Base-by-base conservation (phyloP, 2,113 vertebrate species). In the Anoplopoma fimbria region DNA sequence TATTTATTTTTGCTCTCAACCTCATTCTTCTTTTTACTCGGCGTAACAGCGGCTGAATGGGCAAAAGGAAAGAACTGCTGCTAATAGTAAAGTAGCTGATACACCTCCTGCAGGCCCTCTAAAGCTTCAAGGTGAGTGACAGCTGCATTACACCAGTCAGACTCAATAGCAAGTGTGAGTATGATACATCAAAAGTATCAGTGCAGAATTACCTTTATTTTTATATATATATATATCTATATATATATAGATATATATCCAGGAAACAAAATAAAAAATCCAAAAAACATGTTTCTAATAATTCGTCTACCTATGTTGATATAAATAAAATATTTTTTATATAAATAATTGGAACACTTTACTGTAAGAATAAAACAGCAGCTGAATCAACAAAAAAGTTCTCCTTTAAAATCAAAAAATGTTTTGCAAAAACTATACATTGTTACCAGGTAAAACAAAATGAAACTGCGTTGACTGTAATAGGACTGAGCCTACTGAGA, bases 1-100 rank as follows among this genome's bases (percentile, higher is more conserved):
- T 85, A 88, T 87, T 83, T 82, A 86, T 83, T 83, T 91, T 89
- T 88, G 80, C 82, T 90, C 73, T 83, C 85, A 69, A 33, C 34
- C 55, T 58, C 82, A 81, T 90, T 86, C 79, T 69, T 86, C 82
- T 84, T 77, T 68, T 77, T 34, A 45, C 36, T 85, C 51, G n/a
- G 60, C 6, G 38, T 38, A 84, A 47, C 47, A 69, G 71, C 1
- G 1, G 76, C 74, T 82, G 62, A 85, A 83, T 72, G 76, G 69
- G 23, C 34, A 13, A 31, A 51, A 83, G 31, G 61, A 23, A 40
- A 73, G 38, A 49, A 40, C 42, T 57, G 79, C 55, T 15, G 81
- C 64, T 63, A 72, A 81, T 76, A 63, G 31, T 38, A 58, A 85
- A 81, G 55, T 49, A 34, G 69, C 74, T 81, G 79, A 67, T 75